These are phyloP conservation scores for Achlya flavicornis DNA, from an alignment of 2,888 invertebrate genomes.

Conservation along the genomic window DNA sequence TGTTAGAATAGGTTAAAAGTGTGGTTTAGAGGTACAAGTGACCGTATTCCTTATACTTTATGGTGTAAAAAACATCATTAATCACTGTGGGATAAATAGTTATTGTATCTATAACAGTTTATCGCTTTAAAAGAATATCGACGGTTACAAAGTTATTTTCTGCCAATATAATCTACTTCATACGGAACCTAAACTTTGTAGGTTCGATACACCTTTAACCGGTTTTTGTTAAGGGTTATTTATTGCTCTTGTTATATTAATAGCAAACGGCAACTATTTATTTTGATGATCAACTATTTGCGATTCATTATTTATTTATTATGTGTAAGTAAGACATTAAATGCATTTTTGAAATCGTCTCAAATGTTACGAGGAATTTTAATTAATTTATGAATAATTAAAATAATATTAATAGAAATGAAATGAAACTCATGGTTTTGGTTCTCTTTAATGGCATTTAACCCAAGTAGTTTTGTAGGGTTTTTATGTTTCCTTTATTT, in stretches of 20 bases:
- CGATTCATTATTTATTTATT: not conserved
- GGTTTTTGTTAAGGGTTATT: slow-evolving; percentile 4
- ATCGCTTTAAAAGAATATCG: too few species aligned
- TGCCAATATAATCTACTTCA: not conserved
- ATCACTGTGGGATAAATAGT: too few species aligned
- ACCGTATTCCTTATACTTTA: too few species aligned
- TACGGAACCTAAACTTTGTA: not conserved
- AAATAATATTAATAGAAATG: not conserved
- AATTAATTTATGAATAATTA: not conserved
- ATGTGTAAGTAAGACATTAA: slow-evolving; percentile 1
- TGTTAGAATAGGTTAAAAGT: too few species aligned
- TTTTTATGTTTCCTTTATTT: not conserved
- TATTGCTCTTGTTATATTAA: not conserved
- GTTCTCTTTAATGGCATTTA: not conserved
- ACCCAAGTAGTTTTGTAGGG: not conserved
- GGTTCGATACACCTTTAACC: not conserved
- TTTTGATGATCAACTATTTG: slow-evolving; percentile 7
- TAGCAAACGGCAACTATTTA: not conserved
- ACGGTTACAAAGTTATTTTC: too few species aligned
- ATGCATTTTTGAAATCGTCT: not conserved
- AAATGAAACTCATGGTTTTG: not conserved
- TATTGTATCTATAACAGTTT: too few species aligned
- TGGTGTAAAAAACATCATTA: too few species aligned
- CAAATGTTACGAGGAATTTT: too few species aligned
- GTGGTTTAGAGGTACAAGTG: too few species aligned